Evolutionary conservation across 2,113 vertebrate species (phyloP).

Genomic region (Oreotragus oreotragus): DNA sequence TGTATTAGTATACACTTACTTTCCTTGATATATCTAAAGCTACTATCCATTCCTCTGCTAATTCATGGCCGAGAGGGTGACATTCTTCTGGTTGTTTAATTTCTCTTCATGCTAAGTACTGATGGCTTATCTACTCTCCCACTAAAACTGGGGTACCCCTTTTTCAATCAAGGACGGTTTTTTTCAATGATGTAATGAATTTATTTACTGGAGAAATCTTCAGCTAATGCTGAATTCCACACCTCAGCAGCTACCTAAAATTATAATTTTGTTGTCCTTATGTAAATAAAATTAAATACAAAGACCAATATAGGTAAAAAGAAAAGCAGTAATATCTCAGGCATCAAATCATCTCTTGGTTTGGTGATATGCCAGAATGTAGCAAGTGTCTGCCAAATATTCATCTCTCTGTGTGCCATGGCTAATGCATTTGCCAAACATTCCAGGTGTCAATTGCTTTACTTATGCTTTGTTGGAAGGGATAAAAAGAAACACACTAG

Average conservation of each 20-base stretch:
- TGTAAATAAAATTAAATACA: constrained; percentile 16
- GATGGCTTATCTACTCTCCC: neutral
- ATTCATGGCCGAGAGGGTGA: neutral
- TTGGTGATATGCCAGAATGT: constrained; percentile 33
- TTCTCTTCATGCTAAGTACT: neutral
- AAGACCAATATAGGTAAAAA: neutral
- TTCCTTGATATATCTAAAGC: neutral
- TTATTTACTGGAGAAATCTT: neutral
- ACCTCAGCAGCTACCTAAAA: neutral
- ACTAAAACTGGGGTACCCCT: neutral
- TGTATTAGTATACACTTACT: no score
- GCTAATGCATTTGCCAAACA: constrained; percentile 23
- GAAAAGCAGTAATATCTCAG: neutral
- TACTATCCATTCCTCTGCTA: neutral
- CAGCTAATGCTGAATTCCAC: neutral
- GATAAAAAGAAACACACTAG: constrained; percentile 53
- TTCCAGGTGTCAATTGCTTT: constrained; percentile 64
- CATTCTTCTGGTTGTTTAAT: neutral
- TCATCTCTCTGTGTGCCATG: neutral
- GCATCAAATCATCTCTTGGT: constrained; percentile 6
- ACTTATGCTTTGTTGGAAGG: constrained; percentile 58
- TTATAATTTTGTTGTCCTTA: neutral
- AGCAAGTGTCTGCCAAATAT: neutral
- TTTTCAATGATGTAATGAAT: neutral
- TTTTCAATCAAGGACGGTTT: neutral